Conservation (phyloP, 2,113 vertebrate species). For the Bubo scandiacus region DNA sequence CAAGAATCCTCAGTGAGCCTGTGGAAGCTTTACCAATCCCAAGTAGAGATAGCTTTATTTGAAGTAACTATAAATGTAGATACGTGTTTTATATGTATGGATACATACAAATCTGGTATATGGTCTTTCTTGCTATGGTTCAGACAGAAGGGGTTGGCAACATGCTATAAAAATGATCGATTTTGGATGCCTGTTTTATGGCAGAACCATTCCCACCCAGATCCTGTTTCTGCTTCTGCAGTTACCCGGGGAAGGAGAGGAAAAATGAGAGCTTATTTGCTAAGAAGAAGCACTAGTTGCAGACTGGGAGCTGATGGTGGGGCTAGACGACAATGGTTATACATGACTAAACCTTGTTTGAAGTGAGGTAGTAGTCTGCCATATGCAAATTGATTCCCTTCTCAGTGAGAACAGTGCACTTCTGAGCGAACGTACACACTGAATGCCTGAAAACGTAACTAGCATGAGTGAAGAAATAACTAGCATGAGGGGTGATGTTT, state of each 20-base stretch:
- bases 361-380: neutral
- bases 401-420: neutral
- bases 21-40: neutral
- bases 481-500: accelerated
- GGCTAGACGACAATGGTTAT: neutral
- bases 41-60: neutral
- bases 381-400: neutral
- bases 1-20: neutral
- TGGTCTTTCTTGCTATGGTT: neutral
- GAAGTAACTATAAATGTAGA: neutral
- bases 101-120: neutral
- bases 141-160: neutral
- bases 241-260: neutral
- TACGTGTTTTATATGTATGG: neutral
- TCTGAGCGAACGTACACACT: accelerated
- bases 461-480: neutral
- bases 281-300: neutral
- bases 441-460: neutral
- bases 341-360: neutral
- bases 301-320: neutral
- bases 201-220: neutral
- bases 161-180: neutral
- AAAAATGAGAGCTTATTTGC: neutral
- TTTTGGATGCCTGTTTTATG: neutral
- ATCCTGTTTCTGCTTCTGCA: neutral